phyloP scores from a whole-genome alignment of 2,888 invertebrate species.

The Teleiodes luculella region DNA sequence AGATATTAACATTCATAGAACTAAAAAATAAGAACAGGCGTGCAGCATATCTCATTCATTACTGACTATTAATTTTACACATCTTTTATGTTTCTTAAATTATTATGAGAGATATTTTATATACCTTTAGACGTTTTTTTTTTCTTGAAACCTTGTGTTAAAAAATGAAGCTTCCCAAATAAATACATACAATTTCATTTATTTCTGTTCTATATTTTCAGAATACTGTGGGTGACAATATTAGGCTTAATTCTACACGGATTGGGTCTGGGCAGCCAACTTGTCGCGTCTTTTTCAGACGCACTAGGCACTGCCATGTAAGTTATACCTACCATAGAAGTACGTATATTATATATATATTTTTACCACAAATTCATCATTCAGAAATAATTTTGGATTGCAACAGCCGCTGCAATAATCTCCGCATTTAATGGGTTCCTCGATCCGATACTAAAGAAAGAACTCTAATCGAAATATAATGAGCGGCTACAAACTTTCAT shows the following conservation, averaged over 20 bases:
- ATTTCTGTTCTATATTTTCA: constrained; percentile 49
- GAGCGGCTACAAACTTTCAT: constrained; percentile 28
- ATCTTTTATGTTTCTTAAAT: too few species aligned
- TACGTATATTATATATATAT: too few species aligned
- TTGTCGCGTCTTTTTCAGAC: constrained; percentile 92
- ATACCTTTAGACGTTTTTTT: too few species aligned
- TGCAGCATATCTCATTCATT: too few species aligned
- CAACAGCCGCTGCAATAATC: constrained; percentile 7
- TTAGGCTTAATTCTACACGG: constrained; percentile 87
- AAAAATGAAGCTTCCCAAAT: too few species aligned
- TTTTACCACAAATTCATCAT: background rate
- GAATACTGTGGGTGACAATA: constrained; percentile 83
- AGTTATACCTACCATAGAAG: too few species aligned
- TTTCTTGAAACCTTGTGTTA: too few species aligned
- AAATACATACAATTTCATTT: too few species aligned
- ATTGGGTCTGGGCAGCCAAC: constrained; percentile 88
- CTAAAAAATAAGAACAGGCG: too few species aligned
- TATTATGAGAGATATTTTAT: too few species aligned
- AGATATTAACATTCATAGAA: too few species aligned
- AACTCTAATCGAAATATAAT: constrained; percentile 34
- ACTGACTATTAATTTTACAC: too few species aligned
- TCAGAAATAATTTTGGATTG: background rate
- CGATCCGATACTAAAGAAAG: constrained; percentile 20
- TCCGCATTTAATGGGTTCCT: constrained; percentile 12
- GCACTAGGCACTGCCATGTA: constrained; percentile 89